Conservation (phyloP, 2,797 vertebrate species). For the Catharus ustulatus region DNA sequence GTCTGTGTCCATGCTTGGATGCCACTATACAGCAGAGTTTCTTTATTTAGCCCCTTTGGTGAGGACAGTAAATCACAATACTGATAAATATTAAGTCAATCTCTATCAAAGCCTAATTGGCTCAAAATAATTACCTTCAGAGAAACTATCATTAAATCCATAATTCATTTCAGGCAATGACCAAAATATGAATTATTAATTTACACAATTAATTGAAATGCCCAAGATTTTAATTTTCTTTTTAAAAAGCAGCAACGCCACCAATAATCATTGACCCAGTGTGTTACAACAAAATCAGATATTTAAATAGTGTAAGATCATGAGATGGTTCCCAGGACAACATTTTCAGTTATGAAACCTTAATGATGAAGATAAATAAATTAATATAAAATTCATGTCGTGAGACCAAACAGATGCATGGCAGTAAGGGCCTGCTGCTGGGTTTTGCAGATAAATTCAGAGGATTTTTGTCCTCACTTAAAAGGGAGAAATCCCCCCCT, state of each 20-base stretch:
- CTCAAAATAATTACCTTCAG: background rate
- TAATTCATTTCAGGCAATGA: background rate
- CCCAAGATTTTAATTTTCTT: background rate
- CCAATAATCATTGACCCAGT: rapidly evolving
- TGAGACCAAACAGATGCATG: background rate
- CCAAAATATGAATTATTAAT: background rate
- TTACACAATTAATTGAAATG: background rate
- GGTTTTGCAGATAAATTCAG: background rate
- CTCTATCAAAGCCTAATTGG: background rate
- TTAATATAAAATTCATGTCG: background rate
- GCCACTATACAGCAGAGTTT: background rate
- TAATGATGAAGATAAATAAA: background rate
- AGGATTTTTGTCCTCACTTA: background rate
- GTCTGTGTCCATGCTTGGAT: background rate
- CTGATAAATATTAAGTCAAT: background rate
- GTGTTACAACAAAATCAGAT: background rate
- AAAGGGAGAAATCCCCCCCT: background rate
- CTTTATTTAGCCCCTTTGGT: background rate
- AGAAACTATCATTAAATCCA: background rate
- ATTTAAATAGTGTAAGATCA: background rate
- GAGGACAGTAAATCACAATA: background rate
- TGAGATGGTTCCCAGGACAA: background rate
- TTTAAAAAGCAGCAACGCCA: background rate
- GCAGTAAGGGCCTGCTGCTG: background rate
- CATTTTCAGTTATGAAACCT: background rate